phyloP scores from a whole-genome alignment of 1,140 invertebrate genomes.

The Helicoverpa armigera region DNA sequence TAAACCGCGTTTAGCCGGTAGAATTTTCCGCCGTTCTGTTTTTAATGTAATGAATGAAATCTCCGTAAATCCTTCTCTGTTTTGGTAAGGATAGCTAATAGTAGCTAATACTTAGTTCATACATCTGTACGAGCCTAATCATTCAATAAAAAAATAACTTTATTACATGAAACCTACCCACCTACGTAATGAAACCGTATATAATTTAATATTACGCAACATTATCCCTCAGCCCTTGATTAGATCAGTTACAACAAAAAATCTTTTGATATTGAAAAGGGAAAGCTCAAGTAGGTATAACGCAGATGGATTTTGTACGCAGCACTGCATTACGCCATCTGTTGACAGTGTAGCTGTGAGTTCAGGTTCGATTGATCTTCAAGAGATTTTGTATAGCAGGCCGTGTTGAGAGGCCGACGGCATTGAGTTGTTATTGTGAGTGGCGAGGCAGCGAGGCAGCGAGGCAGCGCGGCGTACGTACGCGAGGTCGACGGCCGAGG shows the following conservation, averaged over 20 bases:
- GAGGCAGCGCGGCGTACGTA: conserved; percentile 43
- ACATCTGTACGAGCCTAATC: not conserved
- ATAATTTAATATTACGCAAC: not conserved
- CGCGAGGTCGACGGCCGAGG: conserved; percentile 80
- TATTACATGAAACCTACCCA: not conserved
- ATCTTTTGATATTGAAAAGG: conserved; percentile 9
- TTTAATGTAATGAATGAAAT: not conserved
- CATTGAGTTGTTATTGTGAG: conserved; percentile 63
- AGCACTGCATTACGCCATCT: conserved; percentile 18
- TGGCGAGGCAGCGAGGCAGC: conserved; percentile 56
- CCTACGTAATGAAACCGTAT: not conserved
- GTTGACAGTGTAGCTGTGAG: conserved; percentile 2
- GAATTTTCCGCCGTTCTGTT: not conserved
- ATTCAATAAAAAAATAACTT: not conserved
- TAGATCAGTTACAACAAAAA: not conserved
- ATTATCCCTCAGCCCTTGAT: not conserved
- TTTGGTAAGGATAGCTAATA: too few species aligned
- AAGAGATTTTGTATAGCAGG: conserved; percentile 61
- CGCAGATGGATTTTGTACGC: not conserved
- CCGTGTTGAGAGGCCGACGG: conserved; percentile 60
- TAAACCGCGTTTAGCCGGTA: not conserved
- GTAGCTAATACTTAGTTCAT: too few species aligned
- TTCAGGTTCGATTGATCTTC: conserved; percentile 62
- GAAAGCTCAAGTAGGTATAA: conserved; percentile 1
- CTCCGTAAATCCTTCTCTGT: not conserved